Conservation (phyloP, 2,888 invertebrate species). For the Pantelozetes paolii region DNA sequence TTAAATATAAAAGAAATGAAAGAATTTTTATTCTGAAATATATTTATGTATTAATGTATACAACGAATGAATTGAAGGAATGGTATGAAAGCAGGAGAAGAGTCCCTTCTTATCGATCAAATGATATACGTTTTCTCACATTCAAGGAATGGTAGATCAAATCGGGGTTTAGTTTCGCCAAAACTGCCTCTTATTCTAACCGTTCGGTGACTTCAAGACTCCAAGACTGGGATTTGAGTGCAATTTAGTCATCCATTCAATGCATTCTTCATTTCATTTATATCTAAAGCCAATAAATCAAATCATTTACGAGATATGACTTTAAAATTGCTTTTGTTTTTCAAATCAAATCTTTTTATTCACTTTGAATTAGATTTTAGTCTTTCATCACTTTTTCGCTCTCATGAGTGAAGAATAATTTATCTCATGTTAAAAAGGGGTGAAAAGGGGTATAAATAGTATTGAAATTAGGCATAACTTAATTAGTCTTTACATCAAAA, state of each 20-base stretch:
- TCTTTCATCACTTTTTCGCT: too few relatives aligned
- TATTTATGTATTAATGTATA: not conserved
- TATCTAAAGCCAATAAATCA: conserved; percentile 18
- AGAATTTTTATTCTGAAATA: not conserved
- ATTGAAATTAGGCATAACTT: not conserved
- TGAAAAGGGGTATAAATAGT: not conserved
- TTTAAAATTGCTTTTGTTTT: not conserved
- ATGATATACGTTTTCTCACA: conserved; percentile 12
- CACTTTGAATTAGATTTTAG: not conserved
- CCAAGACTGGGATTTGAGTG: not conserved
- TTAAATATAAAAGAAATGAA: not conserved
- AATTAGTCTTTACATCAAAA: too few relatives aligned
- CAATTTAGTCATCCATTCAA: conserved; percentile 21
- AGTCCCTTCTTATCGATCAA: conserved; percentile 5
- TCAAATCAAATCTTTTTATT: not conserved
- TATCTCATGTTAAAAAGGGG: not conserved
- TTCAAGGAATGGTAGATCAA: conserved; percentile 18
- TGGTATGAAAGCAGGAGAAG: not conserved
- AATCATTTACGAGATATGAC: conserved; percentile 12
- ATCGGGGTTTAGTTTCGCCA: conserved; percentile 32
- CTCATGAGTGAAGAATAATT: too few relatives aligned
- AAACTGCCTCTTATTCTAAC: not conserved
- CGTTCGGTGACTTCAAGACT: not conserved
- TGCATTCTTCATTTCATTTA: conserved; percentile 19
- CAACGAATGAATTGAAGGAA: too few relatives aligned